These are phyloP conservation scores for Acanthococcus lagerstroemiae DNA, from an alignment of 2,888 invertebrate species.

Conservation along the genomic window DNA sequence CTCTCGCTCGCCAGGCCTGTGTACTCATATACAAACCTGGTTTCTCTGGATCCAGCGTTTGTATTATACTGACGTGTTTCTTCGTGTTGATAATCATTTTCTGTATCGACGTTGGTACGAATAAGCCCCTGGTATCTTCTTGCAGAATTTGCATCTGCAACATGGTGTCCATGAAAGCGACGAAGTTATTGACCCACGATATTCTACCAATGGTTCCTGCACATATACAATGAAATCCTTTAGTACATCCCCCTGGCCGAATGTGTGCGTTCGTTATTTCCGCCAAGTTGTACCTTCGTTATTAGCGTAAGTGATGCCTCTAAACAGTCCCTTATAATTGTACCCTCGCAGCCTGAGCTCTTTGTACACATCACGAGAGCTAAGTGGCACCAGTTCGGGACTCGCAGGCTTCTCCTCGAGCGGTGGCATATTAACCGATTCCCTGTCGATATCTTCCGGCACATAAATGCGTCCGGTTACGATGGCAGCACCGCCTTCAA, in stretches of 20 bases:
- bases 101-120: constrained; percentile 65
- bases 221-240: too few relatives aligned
- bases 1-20: neutral
- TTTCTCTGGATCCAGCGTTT: constrained; percentile 34
- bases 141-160: constrained; percentile 68
- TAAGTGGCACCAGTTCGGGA: constrained; percentile 46
- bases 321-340: constrained; percentile 51
- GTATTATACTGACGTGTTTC: constrained; percentile 48
- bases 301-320: constrained; percentile 50
- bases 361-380: constrained; percentile 44
- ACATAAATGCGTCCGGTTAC: constrained; percentile 58
- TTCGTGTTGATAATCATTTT: constrained; percentile 57
- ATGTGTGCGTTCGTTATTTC: too few relatives aligned
- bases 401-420: constrained; percentile 41
- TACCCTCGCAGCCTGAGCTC: constrained; percentile 48
- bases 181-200: constrained; percentile 74
- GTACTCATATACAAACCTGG: constrained; percentile 32
- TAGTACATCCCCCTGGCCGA: too few relatives aligned
- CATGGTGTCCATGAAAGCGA: constrained; percentile 79
- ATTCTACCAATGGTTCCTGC: constrained; percentile 45
- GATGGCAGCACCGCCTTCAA: constrained; percentile 58
- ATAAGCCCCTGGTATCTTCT: constrained; percentile 56
- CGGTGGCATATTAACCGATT: constrained; percentile 46
- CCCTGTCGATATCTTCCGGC: constrained; percentile 47
- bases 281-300: constrained; percentile 42